Evolutionary conservation across 2,888 invertebrate genomes (phyloP), one percentile per base, ranked within the genome.

Genomic region (Sinopyrophorus schimmeli): DNA sequence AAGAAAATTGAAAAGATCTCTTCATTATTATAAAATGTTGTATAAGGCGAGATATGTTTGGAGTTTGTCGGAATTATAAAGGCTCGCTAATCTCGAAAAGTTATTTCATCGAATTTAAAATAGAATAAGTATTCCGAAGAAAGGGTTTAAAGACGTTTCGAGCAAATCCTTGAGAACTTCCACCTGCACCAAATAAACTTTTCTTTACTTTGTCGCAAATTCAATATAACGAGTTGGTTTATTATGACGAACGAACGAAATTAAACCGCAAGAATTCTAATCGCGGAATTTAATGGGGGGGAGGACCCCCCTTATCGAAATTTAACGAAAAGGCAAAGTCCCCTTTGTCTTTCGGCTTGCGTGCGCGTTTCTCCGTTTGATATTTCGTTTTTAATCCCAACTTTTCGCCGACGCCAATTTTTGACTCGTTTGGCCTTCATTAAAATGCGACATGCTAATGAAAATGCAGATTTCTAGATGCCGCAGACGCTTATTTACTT

Each of bases 401-500:
- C 20, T 38, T 48, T 49, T 24, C 26, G 18, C 9, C 21, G 21
- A 16, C 17, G 20, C 37, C 42, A 37, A 18, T 43, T 49, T 49
- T 49, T 38, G 27, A 16, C 27, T 38, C n/a, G n/a, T n/a, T n/a
- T 21, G 26, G 27, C 38, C 49, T 43, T 43, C 32, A 43, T 49
- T 49, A 49, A 43, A 49, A 49, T 49, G 43, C 49, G 43, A 43
- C 24, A 32, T 39, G 30, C 39, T 42, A 49, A 49, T 43, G 43
- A 49, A 49, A 49, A 49, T 49, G 34, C 43, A 49, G 43, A 49
- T 43, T 49, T 48, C n/a, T 44, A 39, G 37, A 43, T 32, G 43
- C 39, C 49, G 49, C 39, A 43, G 49, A 44, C 49, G 44, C 43
- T n/a, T 43, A 44, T 43, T 49, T 49, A 49, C 44, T 48, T 48